Evolutionary conservation across 2,888 invertebrate genomes (phyloP).

Genomic region (Anorthoa munda): DNA sequence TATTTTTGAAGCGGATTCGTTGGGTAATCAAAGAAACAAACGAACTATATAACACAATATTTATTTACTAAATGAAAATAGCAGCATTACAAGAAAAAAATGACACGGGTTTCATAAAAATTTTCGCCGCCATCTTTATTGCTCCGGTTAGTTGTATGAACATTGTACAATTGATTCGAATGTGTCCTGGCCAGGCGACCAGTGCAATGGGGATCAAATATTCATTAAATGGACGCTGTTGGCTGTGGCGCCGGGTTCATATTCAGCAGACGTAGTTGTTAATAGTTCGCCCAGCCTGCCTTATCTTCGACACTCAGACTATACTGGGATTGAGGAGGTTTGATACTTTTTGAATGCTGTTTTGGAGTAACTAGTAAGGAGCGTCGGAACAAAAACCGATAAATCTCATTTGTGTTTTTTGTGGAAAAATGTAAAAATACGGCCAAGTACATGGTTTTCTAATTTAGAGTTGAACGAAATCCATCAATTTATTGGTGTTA

Average conservation of each 20-base stretch:
- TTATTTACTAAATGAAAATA: too few species aligned
- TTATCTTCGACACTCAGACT: slow-evolving; percentile 85
- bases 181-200: slow-evolving; percentile 73
- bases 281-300: slow-evolving; percentile 84
- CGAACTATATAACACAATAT: too few species aligned
- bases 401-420: too few species aligned
- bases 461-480: too few species aligned
- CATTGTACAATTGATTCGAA: slow-evolving; percentile 81
- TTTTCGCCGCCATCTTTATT: slow-evolving; percentile 50
- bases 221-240: slow-evolving; percentile 84
- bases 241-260: slow-evolving; percentile 78
- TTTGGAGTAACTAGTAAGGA: too few species aligned
- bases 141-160: slow-evolving; percentile 62
- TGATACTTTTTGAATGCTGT: slow-evolving; percentile 72
- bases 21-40: too few species aligned
- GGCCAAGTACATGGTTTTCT: too few species aligned
- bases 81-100: not conserved
- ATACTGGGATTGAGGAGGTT: slow-evolving; percentile 67
- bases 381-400: too few species aligned
- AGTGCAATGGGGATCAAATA: slow-evolving; percentile 83
- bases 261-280: slow-evolving; percentile 85
- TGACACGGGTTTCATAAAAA: slow-evolving; percentile 32
- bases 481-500: too few species aligned
- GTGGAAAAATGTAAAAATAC: too few species aligned
- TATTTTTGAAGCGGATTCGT: too few species aligned